Conservation (phyloP, 2,113 vertebrate species). For the Rissa tridactyla region DNA sequence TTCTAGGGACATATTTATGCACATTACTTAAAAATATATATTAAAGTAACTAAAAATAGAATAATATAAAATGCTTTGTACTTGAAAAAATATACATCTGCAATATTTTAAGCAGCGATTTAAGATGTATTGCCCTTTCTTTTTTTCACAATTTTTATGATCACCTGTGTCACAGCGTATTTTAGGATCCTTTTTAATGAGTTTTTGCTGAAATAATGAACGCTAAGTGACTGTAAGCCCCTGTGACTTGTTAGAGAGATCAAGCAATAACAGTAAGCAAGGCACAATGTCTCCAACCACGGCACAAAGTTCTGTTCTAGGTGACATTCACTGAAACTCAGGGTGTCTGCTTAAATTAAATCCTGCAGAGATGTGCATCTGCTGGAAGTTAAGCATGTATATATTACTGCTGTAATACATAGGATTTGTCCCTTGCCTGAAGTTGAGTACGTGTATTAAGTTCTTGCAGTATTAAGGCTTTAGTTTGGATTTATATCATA, state of each 20-base stretch:
- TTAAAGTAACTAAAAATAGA: neutral
- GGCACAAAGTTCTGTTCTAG: neutral
- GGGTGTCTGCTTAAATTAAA: slow-evolving; percentile 26
- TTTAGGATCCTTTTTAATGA: neutral
- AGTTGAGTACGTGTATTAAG: neutral
- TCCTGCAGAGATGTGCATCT: neutral
- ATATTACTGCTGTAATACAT: neutral
- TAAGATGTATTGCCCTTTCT: neutral
- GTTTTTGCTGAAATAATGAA: slow-evolving; percentile 12
- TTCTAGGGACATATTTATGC: neutral
- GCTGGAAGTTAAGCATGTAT: neutral
- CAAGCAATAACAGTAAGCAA: neutral
- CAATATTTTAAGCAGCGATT: neutral
- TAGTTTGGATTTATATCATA: slow-evolving; percentile 11
- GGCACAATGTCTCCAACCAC: neutral
- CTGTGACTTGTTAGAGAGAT: neutral
- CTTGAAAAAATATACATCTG: neutral
- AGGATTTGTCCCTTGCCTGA: slow-evolving; percentile 5
- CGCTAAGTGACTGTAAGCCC: neutral
- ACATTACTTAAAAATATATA: neutral
- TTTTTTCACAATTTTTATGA: neutral
- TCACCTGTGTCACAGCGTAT: neutral
- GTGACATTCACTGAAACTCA: neutral
- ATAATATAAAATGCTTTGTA: neutral
- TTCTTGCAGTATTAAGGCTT: neutral